Evolutionary conservation across 64 coral and sea anemone genomes (phyloP), one percentile per base, ranked within the genome.

Genomic region (Porites australiensis): DNA sequence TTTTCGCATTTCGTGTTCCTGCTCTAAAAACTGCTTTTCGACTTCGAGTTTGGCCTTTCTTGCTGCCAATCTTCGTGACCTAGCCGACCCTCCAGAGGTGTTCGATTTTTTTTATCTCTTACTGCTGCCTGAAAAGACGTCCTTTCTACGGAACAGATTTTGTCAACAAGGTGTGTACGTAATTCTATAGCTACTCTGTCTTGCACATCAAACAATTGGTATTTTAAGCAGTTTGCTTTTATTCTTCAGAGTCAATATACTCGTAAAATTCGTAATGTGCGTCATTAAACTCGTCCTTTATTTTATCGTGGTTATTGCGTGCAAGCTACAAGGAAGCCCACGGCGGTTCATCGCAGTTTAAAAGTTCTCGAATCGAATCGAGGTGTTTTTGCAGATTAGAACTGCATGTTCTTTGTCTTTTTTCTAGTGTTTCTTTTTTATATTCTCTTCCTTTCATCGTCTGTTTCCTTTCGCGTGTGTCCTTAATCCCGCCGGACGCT

Each of bases 21-120:
- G 70, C 4, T 95, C 80, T 3, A 86, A 37, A 58, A 79, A 95
- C 47, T 83, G 65, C 19, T 68, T 58, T 66, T 95, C 87, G 51
- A 79, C 80, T 64, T 85, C 90, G 13, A 90, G 48, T 67, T 82
- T 78, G 14, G 87, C 81, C 4, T 79, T 67, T 82, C 77, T 95
- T 14, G 59, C 82, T 50, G 87, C 50, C 58, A 87, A 62, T 93
- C 72, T 86, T 68, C 68, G 77, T 2, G 82, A 93, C 45, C 77
- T 64, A 48, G 50, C 79, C 51, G 49, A 90, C 5, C 80, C 86
- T 1, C 80, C 64, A 58, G 50, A 74, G 63, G 88, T n/a, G n/a
- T n/a, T n/a, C n/a, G n/a, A n/a, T n/a, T n/a, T n/a, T n/a, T n/a
- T n/a, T n/a, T n/a, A n/a, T n/a, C n/a, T n/a, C n/a, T n/a, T n/a